Base-by-base conservation (phyloP, 2,113 vertebrate genomes). In the Sinocyclocheilus rhinocerous region DNA sequence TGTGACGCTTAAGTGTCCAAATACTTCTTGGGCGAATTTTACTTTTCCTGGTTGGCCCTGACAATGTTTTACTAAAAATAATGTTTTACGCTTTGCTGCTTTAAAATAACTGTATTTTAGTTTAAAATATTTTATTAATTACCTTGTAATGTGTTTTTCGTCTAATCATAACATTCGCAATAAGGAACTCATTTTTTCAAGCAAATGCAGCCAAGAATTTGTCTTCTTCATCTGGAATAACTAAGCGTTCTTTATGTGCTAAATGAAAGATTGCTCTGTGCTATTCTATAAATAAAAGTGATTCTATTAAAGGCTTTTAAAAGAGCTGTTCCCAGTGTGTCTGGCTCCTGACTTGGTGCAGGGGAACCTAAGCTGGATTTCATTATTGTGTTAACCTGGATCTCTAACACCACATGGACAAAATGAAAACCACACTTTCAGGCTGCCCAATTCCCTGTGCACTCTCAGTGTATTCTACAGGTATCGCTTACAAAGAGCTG, bases 371-470 rank as follows among this genome's bases (percentile, higher is more conserved):
- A 87, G 89, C 91, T 91, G 92, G 87, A 61, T 93, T 88, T 90
- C 91, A 93, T 94, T 93, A 92, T 93, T 93, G 83, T 91, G 91
- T 93, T 94, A 93, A 93, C 93, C 92, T 90, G 90, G 91, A 93
- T 92, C 91, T 84, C 87, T 92, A 90, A 16, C 90, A 90, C 90
- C 85, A n/a, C 89, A 85, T 83, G 80, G 81, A 86, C 72, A 88
- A 93, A 93, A 94, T 92, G 91, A 91, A 92, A 94, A 90, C 91
- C 88, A 89, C 84, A 91, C 91, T 84, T 90, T 90, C 90, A 82
- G 87, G 91, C 88, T 87, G 69, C 79, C 84, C 79, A 77, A 86
- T 85, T 91, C 92, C 91, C 91, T 77, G 18, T 59, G 86, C 84
- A 75, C 86, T 55, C 89, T 55, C 89, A 72, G 90, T 87, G 81